Conservation (phyloP, 2,888 invertebrate species). For the Cheilosia vernalis region DNA sequence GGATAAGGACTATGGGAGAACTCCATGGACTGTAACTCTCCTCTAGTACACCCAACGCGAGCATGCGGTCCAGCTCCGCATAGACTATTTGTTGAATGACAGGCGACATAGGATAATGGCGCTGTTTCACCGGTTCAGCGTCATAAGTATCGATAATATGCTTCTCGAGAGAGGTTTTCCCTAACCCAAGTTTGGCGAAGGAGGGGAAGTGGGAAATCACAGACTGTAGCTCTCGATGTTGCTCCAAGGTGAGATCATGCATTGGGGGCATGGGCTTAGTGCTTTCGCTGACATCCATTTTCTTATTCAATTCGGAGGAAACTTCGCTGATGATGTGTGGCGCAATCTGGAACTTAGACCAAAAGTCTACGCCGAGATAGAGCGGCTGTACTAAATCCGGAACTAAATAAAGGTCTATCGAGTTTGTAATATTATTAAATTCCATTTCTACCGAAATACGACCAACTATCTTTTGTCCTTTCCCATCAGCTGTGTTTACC, state of each 20-base stretch:
- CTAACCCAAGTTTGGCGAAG: background rate
- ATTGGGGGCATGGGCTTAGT: background rate
- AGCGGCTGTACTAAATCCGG: constrained; percentile 20
- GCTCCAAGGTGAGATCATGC: background rate
- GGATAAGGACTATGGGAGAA: constrained; percentile 1
- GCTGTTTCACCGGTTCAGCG: too few relatives aligned
- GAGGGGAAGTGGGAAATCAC: background rate
- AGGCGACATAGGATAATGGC: background rate
- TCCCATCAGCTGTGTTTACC: constrained; percentile 22
- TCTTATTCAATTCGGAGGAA: background rate
- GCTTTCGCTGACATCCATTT: background rate
- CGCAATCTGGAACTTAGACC: constrained; percentile 28
- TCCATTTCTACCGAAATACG: constrained; percentile 7
- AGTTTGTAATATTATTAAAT: background rate
- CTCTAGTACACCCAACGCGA: constrained; percentile 4
- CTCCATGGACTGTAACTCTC: constrained; percentile 2
- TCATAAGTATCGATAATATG: too few relatives aligned
- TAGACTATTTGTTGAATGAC: background rate
- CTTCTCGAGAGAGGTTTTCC: background rate
- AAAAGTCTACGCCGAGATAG: constrained; percentile 29
- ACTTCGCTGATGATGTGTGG: constrained; percentile 19
- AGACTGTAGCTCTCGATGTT: background rate
- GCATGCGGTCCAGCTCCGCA: constrained; percentile 15
- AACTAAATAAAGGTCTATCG: constrained; percentile 8
- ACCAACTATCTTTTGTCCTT: constrained; percentile 21